phyloP scores from a whole-genome alignment of 2,888 invertebrate species.

The Schizotus pectinicornis region DNA sequence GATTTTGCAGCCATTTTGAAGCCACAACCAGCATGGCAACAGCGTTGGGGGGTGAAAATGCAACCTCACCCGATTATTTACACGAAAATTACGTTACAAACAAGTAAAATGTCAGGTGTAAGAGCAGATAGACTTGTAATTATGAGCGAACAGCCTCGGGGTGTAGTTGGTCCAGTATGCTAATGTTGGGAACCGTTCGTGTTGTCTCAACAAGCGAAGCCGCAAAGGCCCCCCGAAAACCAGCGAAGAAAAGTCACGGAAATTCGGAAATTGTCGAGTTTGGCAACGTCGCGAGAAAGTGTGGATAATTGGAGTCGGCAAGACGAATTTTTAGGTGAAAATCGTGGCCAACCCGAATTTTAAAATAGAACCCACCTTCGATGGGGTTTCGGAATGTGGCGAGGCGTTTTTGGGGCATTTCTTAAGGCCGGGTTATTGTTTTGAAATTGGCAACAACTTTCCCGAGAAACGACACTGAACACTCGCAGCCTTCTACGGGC shows the following conservation, averaged over 20 bases:
- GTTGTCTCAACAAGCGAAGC: slow-evolving; percentile 8
- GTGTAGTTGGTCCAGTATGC: slow-evolving; percentile 36
- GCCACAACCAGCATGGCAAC: neutral
- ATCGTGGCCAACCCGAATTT: no score
- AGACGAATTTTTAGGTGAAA: no score
- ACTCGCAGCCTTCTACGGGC: slow-evolving; percentile 47
- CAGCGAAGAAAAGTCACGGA: no score
- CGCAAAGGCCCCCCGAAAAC: slow-evolving; percentile 1
- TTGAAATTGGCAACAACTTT: slow-evolving; percentile 39
- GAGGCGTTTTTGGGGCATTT: no score
- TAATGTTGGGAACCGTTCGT: slow-evolving; percentile 34
- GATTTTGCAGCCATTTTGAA: neutral
- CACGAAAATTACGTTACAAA: slow-evolving; percentile 10
- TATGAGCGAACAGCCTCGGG: slow-evolving; percentile 28
- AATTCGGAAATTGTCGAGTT: no score
- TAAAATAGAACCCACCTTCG: no score
- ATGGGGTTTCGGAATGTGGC: no score
- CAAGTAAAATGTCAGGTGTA: slow-evolving; percentile 28
- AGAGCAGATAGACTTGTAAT: slow-evolving; percentile 29
- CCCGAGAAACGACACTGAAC: slow-evolving; percentile 39
- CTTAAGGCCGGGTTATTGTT: no score
- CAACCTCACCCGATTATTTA: neutral
- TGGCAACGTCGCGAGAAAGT: no score
- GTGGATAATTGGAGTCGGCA: no score
- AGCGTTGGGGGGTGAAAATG: no score